Conservation (phyloP, 2,888 invertebrate genomes). For the Folsomia manolachei region DNA sequence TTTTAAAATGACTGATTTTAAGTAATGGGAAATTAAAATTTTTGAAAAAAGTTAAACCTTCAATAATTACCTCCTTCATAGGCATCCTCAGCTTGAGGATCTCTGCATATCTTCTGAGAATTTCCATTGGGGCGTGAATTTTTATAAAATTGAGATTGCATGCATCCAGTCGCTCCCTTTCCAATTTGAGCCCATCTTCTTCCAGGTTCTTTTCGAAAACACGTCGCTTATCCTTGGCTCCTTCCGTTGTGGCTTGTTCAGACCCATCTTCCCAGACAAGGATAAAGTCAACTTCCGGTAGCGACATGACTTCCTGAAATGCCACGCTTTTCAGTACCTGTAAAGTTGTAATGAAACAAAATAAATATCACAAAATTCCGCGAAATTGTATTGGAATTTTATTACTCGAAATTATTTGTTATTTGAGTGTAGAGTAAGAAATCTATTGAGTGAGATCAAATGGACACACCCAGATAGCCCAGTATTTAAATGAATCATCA, state of each 20-base stretch:
- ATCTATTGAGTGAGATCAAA: no score
- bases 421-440: no score
- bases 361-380: no score
- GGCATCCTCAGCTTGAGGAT: constrained; percentile 89
- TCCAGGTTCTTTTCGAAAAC: constrained; percentile 69
- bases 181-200: constrained; percentile 71
- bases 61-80: constrained; percentile 78
- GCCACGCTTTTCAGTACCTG: constrained; percentile 43
- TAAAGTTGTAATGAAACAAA: background rate
- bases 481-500: no score
- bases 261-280: constrained; percentile 68
- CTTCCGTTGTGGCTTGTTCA: constrained; percentile 56
- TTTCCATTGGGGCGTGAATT: constrained; percentile 80
- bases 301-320: constrained; percentile 48
- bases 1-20: no score
- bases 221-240: constrained; percentile 58
- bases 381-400: no score
- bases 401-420: no score
- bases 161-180: constrained; percentile 65
- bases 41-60: background rate
- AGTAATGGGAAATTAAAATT: no score
- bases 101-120: constrained; percentile 82
- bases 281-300: constrained; percentile 47
- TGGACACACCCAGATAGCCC: no score
- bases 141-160: constrained; percentile 77